Base-by-base conservation (phyloP, 2,113 vertebrate species). In the Todiramphus chloris region DNA sequence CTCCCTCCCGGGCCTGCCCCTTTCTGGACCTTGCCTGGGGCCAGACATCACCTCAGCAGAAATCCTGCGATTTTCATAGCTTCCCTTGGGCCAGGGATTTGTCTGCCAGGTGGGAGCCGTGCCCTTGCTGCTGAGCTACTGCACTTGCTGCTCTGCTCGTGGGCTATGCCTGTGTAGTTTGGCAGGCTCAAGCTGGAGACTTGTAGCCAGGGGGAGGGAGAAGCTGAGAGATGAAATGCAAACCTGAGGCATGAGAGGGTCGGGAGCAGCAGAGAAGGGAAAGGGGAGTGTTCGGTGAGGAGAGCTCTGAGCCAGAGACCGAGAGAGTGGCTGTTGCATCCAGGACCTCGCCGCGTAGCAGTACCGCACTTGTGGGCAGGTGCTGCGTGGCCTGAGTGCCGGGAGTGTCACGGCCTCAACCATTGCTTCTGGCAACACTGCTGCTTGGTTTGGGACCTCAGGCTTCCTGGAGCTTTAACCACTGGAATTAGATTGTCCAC, bases 361-460 rank as follows among this genome's bases (percentile, higher is more conserved):
- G 39, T 12, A 13, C 4, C 27, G 16, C 6, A 0, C 0, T 5
- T 24, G 24, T 1, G 41, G 60, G 13, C 1, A 0, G 0, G 4
- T 16, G 72, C 72, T 43, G 15, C 6, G 2, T 10, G 2, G 2
- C 16, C 28, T 2, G 53, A 23, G 43, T 58, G 53, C 33, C 69
- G 3, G 10, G n/a, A 20, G 8, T 33, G 13, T 6, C 2, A 13
- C 4, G 24, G 15, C 50, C 59, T 84, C 33, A 41, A 20, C 63
- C 10, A 0, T 10, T 16, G 1, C 27, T 7, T 43, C 70, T 31
- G 4, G 1, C 56, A 27, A 1, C 4, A 9, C 66, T 80, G 63
- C 78, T 67, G 41, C 53, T 76, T 5, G 6, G 5, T 31, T 31
- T 19, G 16, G 68, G 76, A 5, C 3, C 6, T 16, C 15, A 14